Evolutionary conservation across 2,113 vertebrate species (phyloP).

Genomic region (Solenodon paradoxus): DNA sequence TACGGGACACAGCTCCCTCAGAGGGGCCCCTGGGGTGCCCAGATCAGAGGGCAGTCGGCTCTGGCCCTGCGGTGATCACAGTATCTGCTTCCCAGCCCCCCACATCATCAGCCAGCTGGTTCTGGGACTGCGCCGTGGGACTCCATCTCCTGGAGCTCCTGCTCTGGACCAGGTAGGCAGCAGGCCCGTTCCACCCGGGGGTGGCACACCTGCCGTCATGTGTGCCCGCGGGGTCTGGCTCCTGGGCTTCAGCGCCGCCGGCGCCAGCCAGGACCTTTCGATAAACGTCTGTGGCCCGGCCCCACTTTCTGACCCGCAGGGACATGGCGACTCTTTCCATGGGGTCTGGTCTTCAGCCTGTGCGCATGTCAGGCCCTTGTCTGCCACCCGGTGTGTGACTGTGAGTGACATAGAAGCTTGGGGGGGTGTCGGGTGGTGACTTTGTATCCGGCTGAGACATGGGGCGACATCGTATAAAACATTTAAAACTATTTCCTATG

Average conservation of each 20-base stretch:
- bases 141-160: slow-evolving; percentile 84
- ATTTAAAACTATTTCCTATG: neutral
- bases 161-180: slow-evolving; percentile 83
- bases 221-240: neutral
- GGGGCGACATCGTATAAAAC: neutral
- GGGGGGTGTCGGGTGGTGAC: neutral
- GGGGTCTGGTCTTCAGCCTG: neutral
- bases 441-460: neutral
- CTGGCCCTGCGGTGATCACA: neutral
- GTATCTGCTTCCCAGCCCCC: slow-evolving; percentile 68
- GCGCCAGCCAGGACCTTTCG: neutral
- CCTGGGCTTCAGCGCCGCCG: neutral
- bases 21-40: no score
- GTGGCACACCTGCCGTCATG: no score
- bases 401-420: neutral
- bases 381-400: neutral
- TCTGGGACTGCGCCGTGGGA: slow-evolving; percentile 82
- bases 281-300: neutral
- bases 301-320: neutral
- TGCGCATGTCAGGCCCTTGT: neutral
- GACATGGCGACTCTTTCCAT: neutral
- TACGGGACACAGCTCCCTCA: neutral
- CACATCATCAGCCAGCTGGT: slow-evolving; percentile 77
- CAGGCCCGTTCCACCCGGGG: neutral
- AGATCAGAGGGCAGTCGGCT: neutral